Evolutionary conservation across 2,113 vertebrate genomes (phyloP), one percentile per base, ranked within the genome.

Genomic region (Alethe diademata): DNA sequence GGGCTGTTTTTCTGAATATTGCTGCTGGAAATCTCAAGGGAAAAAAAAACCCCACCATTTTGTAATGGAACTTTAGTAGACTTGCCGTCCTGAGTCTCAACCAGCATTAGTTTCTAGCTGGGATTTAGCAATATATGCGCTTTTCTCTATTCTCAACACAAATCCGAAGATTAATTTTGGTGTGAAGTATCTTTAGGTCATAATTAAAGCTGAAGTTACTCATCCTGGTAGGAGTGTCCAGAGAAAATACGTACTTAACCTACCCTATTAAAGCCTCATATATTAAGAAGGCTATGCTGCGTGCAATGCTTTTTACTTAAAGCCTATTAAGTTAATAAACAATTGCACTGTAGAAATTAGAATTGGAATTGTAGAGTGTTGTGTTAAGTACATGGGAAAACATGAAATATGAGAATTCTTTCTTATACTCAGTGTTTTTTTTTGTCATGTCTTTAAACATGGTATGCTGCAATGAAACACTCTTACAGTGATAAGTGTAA

Each of bases 191-290:
- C 62, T 62, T 93, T 78, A 40, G 28, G 43, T 83, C 12, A 9
- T 83, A 95, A 94, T 96, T 90, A 93, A 86, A 95, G 66, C 14
- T 83, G 47, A 78, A 92, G 57, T 90, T 83, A 45, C n/a, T 74
- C n/a, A 67, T 92, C 31, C 20, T 86, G 11, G 29, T 88, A 56
- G 20, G 29, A 85, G 25, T 70, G 11, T 23, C 42, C 3, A 1
- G 45, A 25, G 74, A 82, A 23, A 80, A 22, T 62, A 58, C 23
- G 36, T 69, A 28, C 18, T 35, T 72, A 79, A 23, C 50, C 28
- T 69, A 16, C 23, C 16, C 23, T 83, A 33, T 65, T 78, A 61
- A 81, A 57, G n/a, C 64, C 26, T 76, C 28, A 15, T 19, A 8
- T 69, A 24, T 92, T 87, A 73, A 70, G 47, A 38, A 62, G 18